Base-by-base conservation (phyloP, 2,888 invertebrate genomes). In the Tenthredo livida region DNA sequence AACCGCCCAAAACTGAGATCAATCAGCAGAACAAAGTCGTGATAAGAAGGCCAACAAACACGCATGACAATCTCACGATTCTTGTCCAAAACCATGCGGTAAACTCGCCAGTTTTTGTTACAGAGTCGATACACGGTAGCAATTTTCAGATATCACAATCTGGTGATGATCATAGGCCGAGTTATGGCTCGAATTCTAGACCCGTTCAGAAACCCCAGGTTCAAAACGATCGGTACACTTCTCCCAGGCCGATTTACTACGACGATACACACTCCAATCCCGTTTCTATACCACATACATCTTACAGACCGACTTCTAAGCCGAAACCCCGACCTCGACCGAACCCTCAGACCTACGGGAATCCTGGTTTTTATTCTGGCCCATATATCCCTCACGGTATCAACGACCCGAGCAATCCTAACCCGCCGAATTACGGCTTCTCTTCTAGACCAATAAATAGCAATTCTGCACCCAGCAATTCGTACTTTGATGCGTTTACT, bases 51-150 rank as follows among this genome's bases (percentile, higher is more conserved):
- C 93, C 92, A 0, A 15, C 91, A 0, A 89, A 89, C 3, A 88
- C 89, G 0, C 88, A 89, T 0, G 92, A 93, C 9, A 92, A 92
- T 73, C 67, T 92, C 0, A 92, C 92, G 0, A 91, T 92, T 17
- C 87, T 91, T 10, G 92, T 93, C 0, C 90, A 92, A 21, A 93
- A 93, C 47, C 88, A 92, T 58, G 93, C 92, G 0, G 89, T 92
- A 0, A 92, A 92, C 65, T 89, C 92, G 0, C 93, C 92, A 0
- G 88, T 92, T 1, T 90, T 91, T 75, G 88, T 92, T 0, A 91
- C 89, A 47, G 92, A 92, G 17, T 90, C 91, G 0, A 88, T 91
- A 25, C 89, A 89, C 37, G 90, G 88, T 2, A 90, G 91, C 0
- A 86, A 85, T 33, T 85, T 91, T 5, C 86, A 84, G 5, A 70